Conservation (phyloP, 2,797 vertebrate species). For the Pyrocephalus nanus region DNA sequence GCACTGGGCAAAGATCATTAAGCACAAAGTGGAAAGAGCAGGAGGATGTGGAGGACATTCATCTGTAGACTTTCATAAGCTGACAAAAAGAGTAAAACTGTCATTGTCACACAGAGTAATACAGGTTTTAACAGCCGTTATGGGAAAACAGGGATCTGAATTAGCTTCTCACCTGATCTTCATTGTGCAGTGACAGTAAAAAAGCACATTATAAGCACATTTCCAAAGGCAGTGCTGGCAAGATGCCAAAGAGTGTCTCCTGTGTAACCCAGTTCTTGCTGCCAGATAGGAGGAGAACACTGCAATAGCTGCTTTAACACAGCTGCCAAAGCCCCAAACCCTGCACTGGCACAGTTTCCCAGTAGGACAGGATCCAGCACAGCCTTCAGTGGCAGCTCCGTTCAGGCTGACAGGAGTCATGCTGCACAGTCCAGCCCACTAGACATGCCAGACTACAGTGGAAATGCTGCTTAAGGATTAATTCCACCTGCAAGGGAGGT, state of each 20-base stretch:
- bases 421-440: background rate
- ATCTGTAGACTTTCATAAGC: background rate
- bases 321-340: background rate
- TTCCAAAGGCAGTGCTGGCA: background rate
- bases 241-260: background rate
- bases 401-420: background rate
- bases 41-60: background rate
- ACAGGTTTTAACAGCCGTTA: background rate
- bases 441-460: background rate
- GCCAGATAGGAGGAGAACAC: conserved; percentile 10
- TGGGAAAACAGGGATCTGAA: background rate
- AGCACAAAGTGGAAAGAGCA: background rate
- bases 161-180: background rate
- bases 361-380: background rate
- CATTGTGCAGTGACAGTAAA: background rate
- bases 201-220: background rate
- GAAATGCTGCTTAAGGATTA: background rate
- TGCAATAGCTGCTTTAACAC: background rate
- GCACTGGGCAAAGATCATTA: background rate
- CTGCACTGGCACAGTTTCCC: background rate
- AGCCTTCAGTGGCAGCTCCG: background rate
- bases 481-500: background rate
- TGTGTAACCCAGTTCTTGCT: background rate
- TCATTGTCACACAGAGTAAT: background rate
- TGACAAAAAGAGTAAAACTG: background rate